Base-by-base conservation (phyloP, 2,888 invertebrate species). In the Meloe dianella region DNA sequence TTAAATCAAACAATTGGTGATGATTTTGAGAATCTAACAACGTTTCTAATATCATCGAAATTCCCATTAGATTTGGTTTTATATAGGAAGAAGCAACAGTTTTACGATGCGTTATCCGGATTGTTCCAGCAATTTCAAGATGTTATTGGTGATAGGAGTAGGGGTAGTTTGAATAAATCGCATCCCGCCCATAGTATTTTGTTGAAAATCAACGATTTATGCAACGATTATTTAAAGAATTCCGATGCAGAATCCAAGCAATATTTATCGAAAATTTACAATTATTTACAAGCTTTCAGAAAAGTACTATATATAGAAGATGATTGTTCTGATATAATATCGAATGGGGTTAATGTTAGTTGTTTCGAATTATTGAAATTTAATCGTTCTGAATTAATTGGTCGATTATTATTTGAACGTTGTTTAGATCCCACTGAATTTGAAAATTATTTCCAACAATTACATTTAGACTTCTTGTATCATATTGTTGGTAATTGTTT, bases 391-490 rank as follows among this genome's bases (percentile, higher is more conserved):
- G 86, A 88, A 72, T 85, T 91, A 64, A 88, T 91, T 71, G 90
- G 90, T 2, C 87, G 88, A 73, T 85, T 92, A 77, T 87, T 93
- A 67, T 92, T 91, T 75, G 87, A 89, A 67, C 86, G 89, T 74
- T 86, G 90, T 66, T 83, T 91, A 63, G 88, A 91, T 4, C 90
- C 92, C 0, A 84, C 89, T 2, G 87, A 89, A 75, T 87, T 93
- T 65, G 93, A 93, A 78, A 84, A 86, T 0, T 87, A 91, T 74
- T 91, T 92, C 67, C 86, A 87, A 35, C 89, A 89, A 73, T 81
- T 93, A 20, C 91, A 91, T 78, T 86, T 93, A 1, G 92, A 93
- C 85, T 85, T 92, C 62, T 88, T 91, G 60, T 91, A 92, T 74
- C 91, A 91, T 73, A 87, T 93, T 12, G 88, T 91, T 3, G 82